Percentiles rank a stretch among this genome's conserved stretches.
Evolutionary conservation across 2,797 vertebrate species (phyloP).

Genomic region (Pyrocephalus nanus): DNA sequence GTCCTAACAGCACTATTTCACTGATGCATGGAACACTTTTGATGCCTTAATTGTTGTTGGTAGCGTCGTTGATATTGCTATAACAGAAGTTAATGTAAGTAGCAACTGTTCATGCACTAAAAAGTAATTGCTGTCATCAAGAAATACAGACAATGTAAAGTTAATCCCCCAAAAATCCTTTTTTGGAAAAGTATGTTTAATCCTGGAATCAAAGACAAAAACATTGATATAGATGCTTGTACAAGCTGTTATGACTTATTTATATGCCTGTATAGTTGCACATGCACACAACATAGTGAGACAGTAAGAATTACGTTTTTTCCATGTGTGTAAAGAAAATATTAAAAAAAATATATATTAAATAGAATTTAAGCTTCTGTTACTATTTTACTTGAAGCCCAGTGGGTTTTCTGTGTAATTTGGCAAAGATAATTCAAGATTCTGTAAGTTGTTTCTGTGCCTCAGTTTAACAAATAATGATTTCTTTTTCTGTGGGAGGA

Average conservation of each 20-base stretch:
- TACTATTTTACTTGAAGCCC: background rate
- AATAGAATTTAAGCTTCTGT: background rate
- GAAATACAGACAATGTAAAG: conserved; percentile 52
- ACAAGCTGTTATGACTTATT: background rate
- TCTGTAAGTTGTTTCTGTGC: background rate
- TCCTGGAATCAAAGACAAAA: background rate
- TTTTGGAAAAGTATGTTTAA: background rate
- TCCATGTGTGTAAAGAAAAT: background rate
- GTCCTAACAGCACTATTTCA: conserved; percentile 99
- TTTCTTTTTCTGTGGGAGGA: background rate
- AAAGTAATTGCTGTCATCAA: conserved; percentile 58
- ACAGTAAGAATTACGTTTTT: background rate
- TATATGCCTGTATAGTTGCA: background rate
- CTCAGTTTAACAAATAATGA: background rate
- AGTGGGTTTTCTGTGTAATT: background rate
- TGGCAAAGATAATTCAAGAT: background rate
- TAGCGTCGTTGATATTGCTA: conserved; percentile 99
- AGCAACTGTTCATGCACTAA: conserved; percentile 75
- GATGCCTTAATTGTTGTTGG: conserved; percentile 99
- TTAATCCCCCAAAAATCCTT: background rate
- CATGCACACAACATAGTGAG: background rate
- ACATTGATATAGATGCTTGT: background rate
- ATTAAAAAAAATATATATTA: background rate
- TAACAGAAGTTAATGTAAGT: conserved; percentile 99
- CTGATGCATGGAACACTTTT: conserved; percentile 99